These are phyloP conservation scores for Stenodera caucasica DNA, from an alignment of 2,888 invertebrate genomes.

Conservation along the genomic window DNA sequence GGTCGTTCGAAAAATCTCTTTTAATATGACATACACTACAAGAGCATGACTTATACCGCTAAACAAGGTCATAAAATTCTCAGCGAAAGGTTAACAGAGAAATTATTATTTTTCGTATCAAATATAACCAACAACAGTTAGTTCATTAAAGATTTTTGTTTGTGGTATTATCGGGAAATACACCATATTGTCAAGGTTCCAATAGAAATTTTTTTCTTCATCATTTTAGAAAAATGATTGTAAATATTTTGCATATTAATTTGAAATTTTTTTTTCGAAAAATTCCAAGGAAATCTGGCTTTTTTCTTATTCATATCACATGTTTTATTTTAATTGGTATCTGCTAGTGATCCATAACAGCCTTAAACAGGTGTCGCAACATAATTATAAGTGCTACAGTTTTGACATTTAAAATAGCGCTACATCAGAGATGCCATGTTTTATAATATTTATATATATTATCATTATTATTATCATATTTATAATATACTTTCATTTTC, in stretches of 20 bases:
- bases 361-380: constrained; percentile 26
- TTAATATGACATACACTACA: constrained; percentile 8
- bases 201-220: constrained; percentile 10
- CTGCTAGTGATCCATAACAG: constrained; percentile 28
- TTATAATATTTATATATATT: constrained; percentile 12
- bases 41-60: constrained; percentile 32
- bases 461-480: too few species aligned
- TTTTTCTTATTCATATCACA: neutral
- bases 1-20: constrained; percentile 31
- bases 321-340: constrained; percentile 23
- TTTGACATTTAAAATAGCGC: constrained; percentile 38
- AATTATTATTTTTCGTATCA: constrained; percentile 11
- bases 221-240: constrained; percentile 7
- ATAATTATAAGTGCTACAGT: constrained; percentile 35
- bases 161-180: constrained; percentile 6
- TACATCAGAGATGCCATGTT: constrained; percentile 32
- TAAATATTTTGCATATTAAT: constrained; percentile 4
- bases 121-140: neutral
- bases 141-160: constrained; percentile 13
- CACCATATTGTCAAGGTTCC: constrained; percentile 4
- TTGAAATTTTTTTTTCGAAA: neutral
- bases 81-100: constrained; percentile 31
- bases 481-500: constrained; percentile 26
- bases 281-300: constrained; percentile 1
- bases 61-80: constrained; percentile 32